Evolutionary conservation across 92 coral and sea anemone genomes (phyloP).

Genomic region (Actinostola sp.): DNA sequence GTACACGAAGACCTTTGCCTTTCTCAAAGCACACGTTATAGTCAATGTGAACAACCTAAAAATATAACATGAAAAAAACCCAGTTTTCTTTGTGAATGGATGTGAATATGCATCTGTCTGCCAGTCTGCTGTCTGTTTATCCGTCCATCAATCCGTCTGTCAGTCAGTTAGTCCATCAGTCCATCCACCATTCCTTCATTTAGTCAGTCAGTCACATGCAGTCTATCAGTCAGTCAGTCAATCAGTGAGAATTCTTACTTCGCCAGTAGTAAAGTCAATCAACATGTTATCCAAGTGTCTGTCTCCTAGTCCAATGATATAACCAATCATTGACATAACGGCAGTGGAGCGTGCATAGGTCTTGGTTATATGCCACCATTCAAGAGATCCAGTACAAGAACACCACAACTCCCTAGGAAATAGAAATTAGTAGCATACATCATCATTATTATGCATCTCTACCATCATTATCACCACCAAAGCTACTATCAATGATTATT

Average conservation of each 20-base stretch:
- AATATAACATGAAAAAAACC: no score
- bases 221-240: no score
- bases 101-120: no score
- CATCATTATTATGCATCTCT: neutral
- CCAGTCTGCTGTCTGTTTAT: no score
- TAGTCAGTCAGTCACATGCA: neutral
- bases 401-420: conserved; percentile 94
- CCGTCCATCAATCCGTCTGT: neutral
- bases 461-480: neutral
- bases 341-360: conserved; percentile 96
- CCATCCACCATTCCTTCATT: neutral
- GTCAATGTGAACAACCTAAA: conserved; percentile 99
- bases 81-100: no score
- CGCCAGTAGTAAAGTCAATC: conserved; percentile 98
- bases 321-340: conserved; percentile 99
- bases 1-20: conserved; percentile 92
- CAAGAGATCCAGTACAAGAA: conserved; percentile 92
- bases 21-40: conserved; percentile 99
- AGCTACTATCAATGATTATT: no score
- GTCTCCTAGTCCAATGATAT: conserved; percentile 95
- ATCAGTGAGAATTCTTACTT: conserved; percentile 53
- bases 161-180: neutral
- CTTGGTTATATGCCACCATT: conserved; percentile 99
- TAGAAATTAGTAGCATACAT: neutral
- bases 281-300: conserved; percentile 97